phyloP scores from a whole-genome alignment of 1,140 invertebrate species.

The Scaptomyza hsui region DNA sequence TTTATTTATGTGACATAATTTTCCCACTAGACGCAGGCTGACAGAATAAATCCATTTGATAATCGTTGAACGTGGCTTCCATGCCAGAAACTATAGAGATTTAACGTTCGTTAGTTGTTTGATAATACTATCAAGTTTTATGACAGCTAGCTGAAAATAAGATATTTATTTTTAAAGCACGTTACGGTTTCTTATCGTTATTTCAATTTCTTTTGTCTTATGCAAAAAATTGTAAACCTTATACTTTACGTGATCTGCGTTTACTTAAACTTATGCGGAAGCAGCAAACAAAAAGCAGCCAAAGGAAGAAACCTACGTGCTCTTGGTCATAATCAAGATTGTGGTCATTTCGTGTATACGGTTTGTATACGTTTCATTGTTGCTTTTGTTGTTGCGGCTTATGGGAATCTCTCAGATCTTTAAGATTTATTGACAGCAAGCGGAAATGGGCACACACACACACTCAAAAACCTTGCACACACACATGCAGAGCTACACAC shows the following conservation, averaged over 20 bases:
- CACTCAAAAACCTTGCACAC: constrained; percentile 14
- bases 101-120: not conserved
- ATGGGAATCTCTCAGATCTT: constrained; percentile 59
- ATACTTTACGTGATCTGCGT: not conserved
- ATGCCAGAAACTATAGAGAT: not conserved
- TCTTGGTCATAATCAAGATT: not conserved
- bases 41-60: constrained; percentile 28
- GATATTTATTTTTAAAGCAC: not conserved
- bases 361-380: not conserved
- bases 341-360: not conserved
- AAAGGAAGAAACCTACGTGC: not conserved
- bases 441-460: constrained; percentile 50
- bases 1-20: constrained; percentile 48
- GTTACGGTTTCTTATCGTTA: not conserved
- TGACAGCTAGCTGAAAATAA: not conserved
- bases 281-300: not conserved
- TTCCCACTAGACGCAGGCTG: constrained; percentile 32
- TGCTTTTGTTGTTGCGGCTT: constrained; percentile 29
- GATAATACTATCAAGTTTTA: not conserved
- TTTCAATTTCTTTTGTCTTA: not conserved
- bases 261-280: not conserved
- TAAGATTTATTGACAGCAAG: constrained; percentile 72
- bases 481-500: constrained; percentile 6
- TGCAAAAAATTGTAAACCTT: constrained; percentile 1
- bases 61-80: constrained; percentile 13